Percentiles rank a stretch among this genome's conserved stretches.
These are phyloP conservation scores for Chymomyza fuscimana DNA, from an alignment of 2,888 invertebrate genomes.

Conservation along the genomic window DNA sequence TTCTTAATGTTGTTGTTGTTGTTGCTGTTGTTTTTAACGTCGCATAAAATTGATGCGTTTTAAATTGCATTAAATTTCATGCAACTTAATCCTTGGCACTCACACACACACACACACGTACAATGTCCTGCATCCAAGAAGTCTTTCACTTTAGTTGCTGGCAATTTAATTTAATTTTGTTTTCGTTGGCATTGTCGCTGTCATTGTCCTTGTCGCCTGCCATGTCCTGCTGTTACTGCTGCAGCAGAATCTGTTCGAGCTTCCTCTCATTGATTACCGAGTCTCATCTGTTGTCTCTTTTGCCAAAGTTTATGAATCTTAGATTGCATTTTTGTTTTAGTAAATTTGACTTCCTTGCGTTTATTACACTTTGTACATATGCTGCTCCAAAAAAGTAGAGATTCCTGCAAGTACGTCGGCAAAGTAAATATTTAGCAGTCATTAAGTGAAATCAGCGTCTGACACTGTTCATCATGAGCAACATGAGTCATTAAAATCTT, in stretches of 20 bases:
- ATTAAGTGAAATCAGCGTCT: slow-evolving; percentile 40
- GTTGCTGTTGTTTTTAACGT: slow-evolving; percentile 13
- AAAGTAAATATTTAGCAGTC: slow-evolving; percentile 38
- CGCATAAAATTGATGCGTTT: slow-evolving; percentile 52
- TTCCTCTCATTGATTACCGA: slow-evolving; percentile 17
- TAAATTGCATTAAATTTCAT: slow-evolving; percentile 57
- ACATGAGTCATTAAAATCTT: slow-evolving; percentile 67
- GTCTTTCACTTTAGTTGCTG: slow-evolving; percentile 17
- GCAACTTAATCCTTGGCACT: slow-evolving; percentile 47
- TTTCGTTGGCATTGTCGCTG: slow-evolving; percentile 34
- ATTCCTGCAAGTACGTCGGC: not conserved
- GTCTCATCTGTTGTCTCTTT: slow-evolving; percentile 2
- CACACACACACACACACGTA: slow-evolving; percentile 32
- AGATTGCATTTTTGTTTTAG: slow-evolving; percentile 4
- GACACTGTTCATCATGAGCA: slow-evolving; percentile 14
- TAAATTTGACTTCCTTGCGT: not conserved
- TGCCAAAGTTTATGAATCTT: slow-evolving; percentile 2
- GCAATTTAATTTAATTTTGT: slow-evolving; percentile 52
- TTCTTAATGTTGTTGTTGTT: slow-evolving; percentile 5
- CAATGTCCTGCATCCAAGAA: not conserved
- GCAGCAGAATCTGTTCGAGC: not conserved
- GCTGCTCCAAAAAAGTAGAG: not conserved
- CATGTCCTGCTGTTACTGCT: slow-evolving; percentile 21
- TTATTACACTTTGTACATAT: not conserved
- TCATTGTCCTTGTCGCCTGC: slow-evolving; percentile 21